These are phyloP conservation scores for Mellilla xanthometata DNA, from an alignment of 2,888 invertebrate genomes.

Conservation along the genomic window DNA sequence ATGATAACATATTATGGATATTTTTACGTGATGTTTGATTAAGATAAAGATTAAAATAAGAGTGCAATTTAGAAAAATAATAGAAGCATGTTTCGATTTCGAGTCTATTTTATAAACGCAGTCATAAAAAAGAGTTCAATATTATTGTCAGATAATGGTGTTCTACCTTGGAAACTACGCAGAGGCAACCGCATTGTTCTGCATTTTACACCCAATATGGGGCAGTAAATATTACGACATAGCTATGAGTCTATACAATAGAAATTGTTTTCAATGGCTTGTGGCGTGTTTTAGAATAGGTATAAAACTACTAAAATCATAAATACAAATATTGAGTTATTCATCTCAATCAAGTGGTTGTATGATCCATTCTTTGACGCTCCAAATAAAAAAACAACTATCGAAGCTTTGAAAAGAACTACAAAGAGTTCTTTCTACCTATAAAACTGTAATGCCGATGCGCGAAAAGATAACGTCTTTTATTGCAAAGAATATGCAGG, in stretches of 20 bases:
- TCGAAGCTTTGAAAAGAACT: too few species aligned
- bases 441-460: slow-evolving; percentile 7
- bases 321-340: background rate
- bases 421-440: background rate
- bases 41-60: too few species aligned
- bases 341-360: too few species aligned
- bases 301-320: slow-evolving; percentile 3
- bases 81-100: too few species aligned
- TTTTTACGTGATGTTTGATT: too few species aligned
- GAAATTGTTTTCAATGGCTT: background rate
- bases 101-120: too few species aligned
- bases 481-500: slow-evolving; percentile 18
- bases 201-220: slow-evolving; percentile 76
- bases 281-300: background rate
- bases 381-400: background rate
- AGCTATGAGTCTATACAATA: slow-evolving; percentile 57
- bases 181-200: slow-evolving; percentile 67
- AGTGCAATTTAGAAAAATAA: too few species aligned
- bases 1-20: too few species aligned
- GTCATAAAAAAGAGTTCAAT: too few species aligned
- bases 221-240: slow-evolving; percentile 80
- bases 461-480: slow-evolving; percentile 21
- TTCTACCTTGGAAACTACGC: too few species aligned
- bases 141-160: too few species aligned
- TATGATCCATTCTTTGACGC: too few species aligned